These are phyloP conservation scores for Trachelus iudaicus DNA, from an alignment of 2,888 invertebrate species.

Conservation along the genomic window DNA sequence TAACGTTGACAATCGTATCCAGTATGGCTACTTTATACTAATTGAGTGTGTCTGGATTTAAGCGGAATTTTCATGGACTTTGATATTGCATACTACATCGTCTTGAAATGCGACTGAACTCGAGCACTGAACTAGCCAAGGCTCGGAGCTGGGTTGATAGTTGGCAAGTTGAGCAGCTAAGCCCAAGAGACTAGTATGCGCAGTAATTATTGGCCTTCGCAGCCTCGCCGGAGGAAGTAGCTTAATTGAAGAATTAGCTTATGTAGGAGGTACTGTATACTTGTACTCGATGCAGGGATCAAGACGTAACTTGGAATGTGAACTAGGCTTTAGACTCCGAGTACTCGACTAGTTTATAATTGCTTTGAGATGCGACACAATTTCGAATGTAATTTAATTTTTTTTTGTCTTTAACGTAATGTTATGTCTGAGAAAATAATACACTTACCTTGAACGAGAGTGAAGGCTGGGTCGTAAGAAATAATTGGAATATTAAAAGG, in stretches of 20 bases:
- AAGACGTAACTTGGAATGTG: neutral
- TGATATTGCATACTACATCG: neutral
- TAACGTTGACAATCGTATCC: neutral
- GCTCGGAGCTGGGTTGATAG: neutral
- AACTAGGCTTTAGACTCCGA: neutral
- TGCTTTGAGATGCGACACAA: neutral
- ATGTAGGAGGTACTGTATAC: conserved; percentile 14
- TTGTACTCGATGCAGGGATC: neutral
- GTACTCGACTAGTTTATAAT: neutral
- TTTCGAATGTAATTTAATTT: neutral
- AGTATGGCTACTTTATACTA: neutral
- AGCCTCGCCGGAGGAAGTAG: conserved; percentile 44
- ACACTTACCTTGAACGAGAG: neutral
- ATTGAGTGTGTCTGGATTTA: neutral
- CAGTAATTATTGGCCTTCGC: conserved; percentile 43
- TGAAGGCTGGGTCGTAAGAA: neutral
- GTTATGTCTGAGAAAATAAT: neutral
- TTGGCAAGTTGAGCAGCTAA: neutral
- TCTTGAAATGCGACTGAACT: neutral
- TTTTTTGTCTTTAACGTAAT: neutral
- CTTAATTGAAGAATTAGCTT: conserved; percentile 54
- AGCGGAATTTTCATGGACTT: neutral
- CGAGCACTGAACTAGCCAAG: neutral
- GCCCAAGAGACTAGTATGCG: neutral
- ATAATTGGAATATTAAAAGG: neutral